Base-by-base conservation (phyloP, 2,797 vertebrate species). In the Gymnodraco acuticeps region DNA sequence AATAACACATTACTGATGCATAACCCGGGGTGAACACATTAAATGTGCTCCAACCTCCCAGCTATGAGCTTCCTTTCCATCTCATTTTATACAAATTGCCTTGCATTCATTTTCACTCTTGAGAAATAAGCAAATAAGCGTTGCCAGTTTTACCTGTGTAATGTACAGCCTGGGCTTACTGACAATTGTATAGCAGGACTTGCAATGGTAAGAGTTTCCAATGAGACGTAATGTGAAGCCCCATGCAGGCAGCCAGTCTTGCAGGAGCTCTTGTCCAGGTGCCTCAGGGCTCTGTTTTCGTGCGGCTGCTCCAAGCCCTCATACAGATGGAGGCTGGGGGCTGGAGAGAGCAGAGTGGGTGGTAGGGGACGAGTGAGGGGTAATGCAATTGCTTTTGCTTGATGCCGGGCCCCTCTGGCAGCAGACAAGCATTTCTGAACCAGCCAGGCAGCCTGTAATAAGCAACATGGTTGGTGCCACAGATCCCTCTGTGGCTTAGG, bases 381-480 rank as follows among this genome's bases (percentile, higher is more conserved):
- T 93, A 94, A 95, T 92, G 92, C 92, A 93, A 93, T 95, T 94
- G 92, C 91, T 91, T 92, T 91, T 88, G 81, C 91, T 87, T 88
- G 87, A 89, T 91, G 82, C 89, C 73, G 78, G 80, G 86, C 92
- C 90, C 93, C 92, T 86, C 86, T 90, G 92, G 93, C 91, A 90
- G 81, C 85, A 93, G 92, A 89, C 91, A 89, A 88, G 90, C 89
- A 89, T 93, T 91, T 92, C 87, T 82, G 88, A 90, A 92, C 72
- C 91, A 90, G 90, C 90, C 89, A 92, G 89, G 91, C 90, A 88
- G 90, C 81, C 79, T 86, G 88, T 93, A 93, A 94, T 90, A 93
- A 92, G 91, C 90, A 88, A 83, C 85, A 78, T 85, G 90, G 86
- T 83, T 78, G 86, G 81, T 90, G 88, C 86, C 89, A 88, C 84